Evolutionary conservation across 2,888 invertebrate genomes (phyloP).

Genomic region (Melipona beecheii): DNA sequence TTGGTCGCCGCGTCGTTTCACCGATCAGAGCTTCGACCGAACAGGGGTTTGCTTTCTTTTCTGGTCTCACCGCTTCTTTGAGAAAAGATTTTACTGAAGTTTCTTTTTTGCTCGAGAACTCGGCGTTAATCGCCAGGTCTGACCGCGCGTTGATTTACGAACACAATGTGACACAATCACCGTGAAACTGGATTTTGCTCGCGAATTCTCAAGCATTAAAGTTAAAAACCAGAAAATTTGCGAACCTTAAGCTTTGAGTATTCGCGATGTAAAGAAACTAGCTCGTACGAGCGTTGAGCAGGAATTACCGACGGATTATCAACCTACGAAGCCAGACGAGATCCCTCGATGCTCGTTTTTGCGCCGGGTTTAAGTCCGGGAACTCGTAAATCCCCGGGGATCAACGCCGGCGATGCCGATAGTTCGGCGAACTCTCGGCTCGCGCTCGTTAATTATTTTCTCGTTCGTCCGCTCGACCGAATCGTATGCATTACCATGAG

Average conservation of each 20-base stretch:
- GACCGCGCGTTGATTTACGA: neutral
- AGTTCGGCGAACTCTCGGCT: constrained; percentile 57
- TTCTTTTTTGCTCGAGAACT: neutral
- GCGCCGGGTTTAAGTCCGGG: constrained; percentile 31
- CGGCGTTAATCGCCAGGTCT: neutral
- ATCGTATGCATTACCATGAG: constrained; percentile 72
- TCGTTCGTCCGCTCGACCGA: constrained; percentile 65
- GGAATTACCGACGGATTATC: constrained; percentile 42
- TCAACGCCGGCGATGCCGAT: constrained; percentile 46
- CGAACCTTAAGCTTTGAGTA: neutral
- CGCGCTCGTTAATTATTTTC: constrained; percentile 72
- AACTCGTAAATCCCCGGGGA: constrained; percentile 65
- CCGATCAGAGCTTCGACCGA: neutral
- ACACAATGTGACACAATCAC: neutral
- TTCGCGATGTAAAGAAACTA: neutral
- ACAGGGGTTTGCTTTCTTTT: neutral
- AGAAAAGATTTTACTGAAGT: neutral
- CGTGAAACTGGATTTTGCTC: neutral
- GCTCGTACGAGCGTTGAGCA: constrained; percentile 5
- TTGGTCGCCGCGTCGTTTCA: constrained; percentile 1
- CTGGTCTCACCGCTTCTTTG: too few species aligned
- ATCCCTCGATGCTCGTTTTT: constrained; percentile 43
- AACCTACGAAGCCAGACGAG: constrained; percentile 30
- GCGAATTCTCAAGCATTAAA: neutral
- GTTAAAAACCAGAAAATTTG: neutral